phyloP scores from a whole-genome alignment of 2,797 vertebrate species.

The Eutrigla gurnardus region DNA sequence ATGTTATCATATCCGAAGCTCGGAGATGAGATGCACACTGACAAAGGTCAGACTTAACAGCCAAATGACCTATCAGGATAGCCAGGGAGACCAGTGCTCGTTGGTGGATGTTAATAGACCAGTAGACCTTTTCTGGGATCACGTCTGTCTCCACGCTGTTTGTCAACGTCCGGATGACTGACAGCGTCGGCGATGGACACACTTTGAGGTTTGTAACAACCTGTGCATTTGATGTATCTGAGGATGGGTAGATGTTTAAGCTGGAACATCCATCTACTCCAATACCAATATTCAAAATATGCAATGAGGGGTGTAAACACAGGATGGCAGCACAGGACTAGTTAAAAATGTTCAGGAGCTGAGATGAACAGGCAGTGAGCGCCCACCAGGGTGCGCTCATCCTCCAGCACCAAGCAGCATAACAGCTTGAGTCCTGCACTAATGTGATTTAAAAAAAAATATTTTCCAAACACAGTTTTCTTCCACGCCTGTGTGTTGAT shows the following conservation, averaged over 20 bases:
- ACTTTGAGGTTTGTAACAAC: neutral
- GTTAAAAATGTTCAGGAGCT: neutral
- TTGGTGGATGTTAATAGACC: conserved; percentile 34
- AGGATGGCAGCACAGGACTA: conserved; percentile 68
- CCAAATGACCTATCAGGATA: conserved; percentile 67
- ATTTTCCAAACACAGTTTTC: conserved; percentile 28
- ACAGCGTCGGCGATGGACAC: neutral
- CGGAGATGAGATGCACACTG: conserved; percentile 53
- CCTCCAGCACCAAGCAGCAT: conserved; percentile 24
- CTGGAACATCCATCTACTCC: neutral
- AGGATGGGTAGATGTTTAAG: neutral
- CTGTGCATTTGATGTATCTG: neutral
- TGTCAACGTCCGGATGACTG: conserved; percentile 1
- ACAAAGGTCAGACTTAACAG: conserved; percentile 78
- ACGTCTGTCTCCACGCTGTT: conserved; percentile 6
- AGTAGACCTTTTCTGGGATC: conserved; percentile 43
- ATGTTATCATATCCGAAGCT: conserved; percentile 73
- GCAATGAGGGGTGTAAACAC: conserved; percentile 25
- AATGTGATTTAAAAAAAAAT: conserved; percentile 12
- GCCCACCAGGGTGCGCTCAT: conserved; percentile 55
- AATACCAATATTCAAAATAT: neutral
- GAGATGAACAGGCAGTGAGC: neutral
- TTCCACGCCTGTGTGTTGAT: conserved; percentile 25
- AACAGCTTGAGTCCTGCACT: conserved; percentile 36
- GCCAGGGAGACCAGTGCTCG: conserved; percentile 34